phyloP scores from a whole-genome alignment of 1,140 invertebrate species.

The Octopus bimaculoides region DNA sequence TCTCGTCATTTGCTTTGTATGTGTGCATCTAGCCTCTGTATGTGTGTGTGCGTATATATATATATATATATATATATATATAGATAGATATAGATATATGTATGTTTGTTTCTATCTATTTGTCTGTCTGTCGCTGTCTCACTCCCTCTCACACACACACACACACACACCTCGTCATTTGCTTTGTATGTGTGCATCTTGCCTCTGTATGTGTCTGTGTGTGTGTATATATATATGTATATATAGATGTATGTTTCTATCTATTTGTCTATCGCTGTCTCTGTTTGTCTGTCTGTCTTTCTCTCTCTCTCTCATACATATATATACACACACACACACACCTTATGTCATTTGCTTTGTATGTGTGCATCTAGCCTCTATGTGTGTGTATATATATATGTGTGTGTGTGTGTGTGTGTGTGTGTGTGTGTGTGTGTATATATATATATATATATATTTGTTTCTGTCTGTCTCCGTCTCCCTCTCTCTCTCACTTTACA shows the following conservation, averaged over 20 bases:
- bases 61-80: neutral
- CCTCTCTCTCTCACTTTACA: too few relatives aligned
- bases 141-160: too few relatives aligned
- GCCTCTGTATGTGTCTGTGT: too few relatives aligned
- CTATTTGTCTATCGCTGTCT: neutral
- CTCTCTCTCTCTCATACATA: neutral
- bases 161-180: too few relatives aligned
- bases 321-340: too few relatives aligned
- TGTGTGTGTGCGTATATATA: neutral
- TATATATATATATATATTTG: neutral
- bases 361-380: neutral
- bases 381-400: neutral
- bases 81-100: neutral
- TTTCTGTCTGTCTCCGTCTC: neutral
- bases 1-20: neutral
- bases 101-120: neutral
- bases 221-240: too few relatives aligned
- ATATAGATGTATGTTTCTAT: neutral
- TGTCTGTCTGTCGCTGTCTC: neutral
- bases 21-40: neutral
- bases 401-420: neutral
- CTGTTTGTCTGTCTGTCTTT: neutral
- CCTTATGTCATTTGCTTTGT: neutral
- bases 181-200: too few relatives aligned
- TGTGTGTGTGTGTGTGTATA: neutral